Evolutionary conservation across 1,140 invertebrate species (phyloP), one percentile per base, ranked within the genome.

Genomic region (Drosophila watanabei): DNA sequence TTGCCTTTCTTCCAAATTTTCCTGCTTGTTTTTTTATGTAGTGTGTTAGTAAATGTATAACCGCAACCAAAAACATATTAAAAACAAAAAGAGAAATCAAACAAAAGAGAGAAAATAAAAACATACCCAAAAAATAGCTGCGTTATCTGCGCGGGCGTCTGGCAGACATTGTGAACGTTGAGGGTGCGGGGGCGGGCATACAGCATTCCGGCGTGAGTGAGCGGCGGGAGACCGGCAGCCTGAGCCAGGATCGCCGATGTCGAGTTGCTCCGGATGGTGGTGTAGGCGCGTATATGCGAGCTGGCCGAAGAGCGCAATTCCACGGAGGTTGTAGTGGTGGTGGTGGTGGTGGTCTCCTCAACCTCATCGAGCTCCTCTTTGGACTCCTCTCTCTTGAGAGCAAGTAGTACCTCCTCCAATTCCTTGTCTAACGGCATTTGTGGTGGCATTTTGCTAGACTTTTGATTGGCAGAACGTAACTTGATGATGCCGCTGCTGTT

Each of bases 121-220:
- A 92, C 91, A 84, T 92, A 92, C 91, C 91, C 84, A 79, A 92
- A 89, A 78, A 92, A 92, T 54, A 92, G 57, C 81, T 92, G 87
- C 52, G 91, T 92, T 78, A 84, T 92, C 78, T 92, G 88, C 56
- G 91, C 73, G 51, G 91, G 91, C 70, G 91, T 91, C 82, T 92
- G 88, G 59, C 82, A 92, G 48, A 81, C 57, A 80, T 92, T 91
- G 49, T 92, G 91, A 11, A 92, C 91, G 57, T 92, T 92, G 46
- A 92, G 75, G 37, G 91, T 92, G 66, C 91, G 91, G 14, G 91
- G 91, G 20, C 91, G 91, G 66, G 88, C 75, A 35, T 80, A 90
- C 4, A 86, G 49, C 54, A 89, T 65, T 54, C 63, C 76, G 62
- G 64, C 69, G 35, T 70, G 37, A 11, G 68, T 73, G 39, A 87